A percentile compares a stretch with the other conserved stretches of the same genome.
phyloP scores from a whole-genome alignment of 2,113 vertebrate species.

The Thamnaconus septentrionalis region DNA sequence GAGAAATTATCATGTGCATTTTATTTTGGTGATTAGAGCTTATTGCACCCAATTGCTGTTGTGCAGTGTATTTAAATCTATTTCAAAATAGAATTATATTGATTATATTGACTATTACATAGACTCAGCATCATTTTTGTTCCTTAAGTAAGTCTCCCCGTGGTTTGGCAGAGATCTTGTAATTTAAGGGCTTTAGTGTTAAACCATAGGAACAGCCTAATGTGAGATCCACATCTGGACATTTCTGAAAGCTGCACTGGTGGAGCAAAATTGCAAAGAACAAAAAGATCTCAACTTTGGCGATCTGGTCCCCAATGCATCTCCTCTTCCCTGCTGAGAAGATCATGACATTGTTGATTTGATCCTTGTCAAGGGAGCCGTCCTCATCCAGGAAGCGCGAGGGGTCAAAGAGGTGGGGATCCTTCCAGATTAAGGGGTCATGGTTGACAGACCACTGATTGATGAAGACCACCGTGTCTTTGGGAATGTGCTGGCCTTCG shows the following conservation, averaged over 20 bases:
- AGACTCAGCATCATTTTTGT: no score
- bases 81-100: no score
- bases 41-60: neutral
- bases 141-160: conserved; percentile 42
- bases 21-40: conserved; percentile 2
- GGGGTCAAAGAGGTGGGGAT: conserved; percentile 82
- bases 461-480: conserved; percentile 83
- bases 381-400: conserved; percentile 74
- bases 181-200: conserved; percentile 77
- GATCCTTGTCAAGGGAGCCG: conserved; percentile 73
- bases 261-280: conserved; percentile 81
- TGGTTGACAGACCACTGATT: conserved; percentile 89
- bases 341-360: conserved; percentile 78
- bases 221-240: conserved; percentile 65
- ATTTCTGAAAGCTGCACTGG: conserved; percentile 78
- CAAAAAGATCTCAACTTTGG: conserved; percentile 82
- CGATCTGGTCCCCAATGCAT: conserved; percentile 82
- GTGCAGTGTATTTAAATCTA: conserved; percentile 5
- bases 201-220: conserved; percentile 79
- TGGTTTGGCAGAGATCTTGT: conserved; percentile 69
- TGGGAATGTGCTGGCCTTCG: conserved; percentile 78
- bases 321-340: conserved; percentile 82
- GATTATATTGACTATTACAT: no score
- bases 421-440: conserved; percentile 77
- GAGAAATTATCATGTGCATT: conserved; percentile 2